phyloP scores from a whole-genome alignment of 2,888 invertebrate species.

The Ectemnius continuus region DNA sequence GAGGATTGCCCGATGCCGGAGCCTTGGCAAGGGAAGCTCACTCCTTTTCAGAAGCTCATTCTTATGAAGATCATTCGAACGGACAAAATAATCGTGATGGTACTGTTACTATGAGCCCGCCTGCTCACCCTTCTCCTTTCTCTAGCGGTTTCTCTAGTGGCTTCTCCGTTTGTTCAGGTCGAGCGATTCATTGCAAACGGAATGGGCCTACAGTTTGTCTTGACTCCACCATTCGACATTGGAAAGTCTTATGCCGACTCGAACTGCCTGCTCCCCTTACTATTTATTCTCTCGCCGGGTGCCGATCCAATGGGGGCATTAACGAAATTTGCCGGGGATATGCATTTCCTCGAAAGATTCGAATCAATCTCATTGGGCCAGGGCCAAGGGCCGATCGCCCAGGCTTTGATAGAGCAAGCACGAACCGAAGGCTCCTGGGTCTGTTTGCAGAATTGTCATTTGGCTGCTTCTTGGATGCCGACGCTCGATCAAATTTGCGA shows the following conservation, averaged over 20 bases:
- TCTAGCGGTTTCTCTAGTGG: too few species aligned
- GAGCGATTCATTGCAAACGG: conserved; percentile 75
- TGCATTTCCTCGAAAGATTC: conserved; percentile 77
- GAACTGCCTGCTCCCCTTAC: conserved; percentile 80
- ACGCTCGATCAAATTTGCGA: conserved; percentile 81
- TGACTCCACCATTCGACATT: conserved; percentile 79
- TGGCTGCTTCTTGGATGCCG: conserved; percentile 81
- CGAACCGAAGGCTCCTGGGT: conserved; percentile 82
- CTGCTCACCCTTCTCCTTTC: too few species aligned
- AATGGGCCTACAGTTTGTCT: conserved; percentile 72
- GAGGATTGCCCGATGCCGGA: conserved; percentile 77
- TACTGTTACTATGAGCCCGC: too few species aligned
- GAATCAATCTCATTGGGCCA: conserved; percentile 81
- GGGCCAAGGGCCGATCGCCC: conserved; percentile 77
- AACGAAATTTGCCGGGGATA: conserved; percentile 80
- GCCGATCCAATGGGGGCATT: conserved; percentile 82
- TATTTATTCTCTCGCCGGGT: conserved; percentile 82
- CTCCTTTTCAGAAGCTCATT: conserved; percentile 81
- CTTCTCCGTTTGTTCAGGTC: conserved; percentile 71
- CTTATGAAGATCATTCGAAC: conserved; percentile 80
- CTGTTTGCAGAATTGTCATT: conserved; percentile 84
- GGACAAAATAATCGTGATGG: conserved; percentile 78
- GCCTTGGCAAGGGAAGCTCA: conserved; percentile 79
- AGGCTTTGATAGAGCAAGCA: conserved; percentile 79
- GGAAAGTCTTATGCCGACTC: conserved; percentile 81